phyloP scores from a whole-genome alignment of 1,140 invertebrate genomes.

The Diorhabda elongata region DNA sequence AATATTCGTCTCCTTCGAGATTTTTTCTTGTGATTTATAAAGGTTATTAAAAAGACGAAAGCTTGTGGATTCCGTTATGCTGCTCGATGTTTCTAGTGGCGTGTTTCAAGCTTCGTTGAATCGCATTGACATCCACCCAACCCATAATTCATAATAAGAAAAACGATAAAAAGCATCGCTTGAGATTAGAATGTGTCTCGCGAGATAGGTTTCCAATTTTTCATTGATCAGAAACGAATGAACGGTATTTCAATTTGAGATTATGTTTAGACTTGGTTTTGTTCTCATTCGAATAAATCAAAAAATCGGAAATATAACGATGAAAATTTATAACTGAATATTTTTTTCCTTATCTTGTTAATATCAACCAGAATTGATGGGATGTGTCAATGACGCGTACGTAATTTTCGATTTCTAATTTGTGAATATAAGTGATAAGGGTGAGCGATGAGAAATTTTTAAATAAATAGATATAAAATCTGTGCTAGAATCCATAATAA shows the following conservation, averaged over 20 bases:
- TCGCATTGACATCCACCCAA: background rate
- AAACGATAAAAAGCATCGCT: background rate
- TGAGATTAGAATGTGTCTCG: background rate
- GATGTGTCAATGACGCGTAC: too few species aligned
- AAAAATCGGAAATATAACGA: too few species aligned
- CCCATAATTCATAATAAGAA: conserved; percentile 1
- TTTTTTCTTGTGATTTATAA: background rate
- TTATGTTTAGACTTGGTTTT: background rate
- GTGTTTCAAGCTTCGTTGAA: background rate
- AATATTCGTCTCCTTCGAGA: background rate
- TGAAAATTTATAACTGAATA: too few species aligned
- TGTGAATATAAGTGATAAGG: too few species aligned
- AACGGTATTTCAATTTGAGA: background rate
- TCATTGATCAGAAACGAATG: background rate
- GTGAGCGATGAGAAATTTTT: too few species aligned
- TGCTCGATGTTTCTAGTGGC: background rate
- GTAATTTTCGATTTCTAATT: too few species aligned
- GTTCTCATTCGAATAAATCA: too few species aligned
- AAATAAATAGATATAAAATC: too few species aligned
- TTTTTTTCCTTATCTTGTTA: too few species aligned
- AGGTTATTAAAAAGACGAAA: background rate
- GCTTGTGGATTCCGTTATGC: background rate
- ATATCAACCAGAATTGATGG: too few species aligned
- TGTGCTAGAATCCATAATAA: too few species aligned
- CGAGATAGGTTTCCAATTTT: conserved; percentile 1